phyloP scores from a whole-genome alignment of 2,797 vertebrate genomes.

The Myotis findleyi region DNA sequence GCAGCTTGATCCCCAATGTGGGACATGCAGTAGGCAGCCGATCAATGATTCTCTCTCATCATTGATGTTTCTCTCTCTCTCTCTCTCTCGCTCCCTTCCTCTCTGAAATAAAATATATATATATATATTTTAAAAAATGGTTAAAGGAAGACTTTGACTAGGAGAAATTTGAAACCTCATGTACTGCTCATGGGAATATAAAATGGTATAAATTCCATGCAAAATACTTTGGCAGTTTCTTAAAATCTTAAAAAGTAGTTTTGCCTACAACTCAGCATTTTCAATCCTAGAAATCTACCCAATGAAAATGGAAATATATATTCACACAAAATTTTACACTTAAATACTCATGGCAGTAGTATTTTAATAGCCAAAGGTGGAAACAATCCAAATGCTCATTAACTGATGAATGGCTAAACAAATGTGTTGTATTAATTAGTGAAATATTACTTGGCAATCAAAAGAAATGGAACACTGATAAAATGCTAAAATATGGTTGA shows the following conservation, averaged over 20 bases:
- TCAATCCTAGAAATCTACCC: neutral
- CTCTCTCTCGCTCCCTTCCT: neutral
- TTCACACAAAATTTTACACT: neutral
- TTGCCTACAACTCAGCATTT: neutral
- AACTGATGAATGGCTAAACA: neutral
- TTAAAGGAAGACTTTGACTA: neutral
- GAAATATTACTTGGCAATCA: neutral
- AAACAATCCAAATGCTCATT: neutral
- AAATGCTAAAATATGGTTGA: neutral
- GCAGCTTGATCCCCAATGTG: neutral
- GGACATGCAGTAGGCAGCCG: neutral
- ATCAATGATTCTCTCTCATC: neutral
- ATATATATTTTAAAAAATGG: neutral
- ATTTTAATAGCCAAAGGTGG: neutral
- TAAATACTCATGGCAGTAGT: neutral
- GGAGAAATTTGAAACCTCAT: neutral
- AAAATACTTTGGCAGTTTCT: neutral
- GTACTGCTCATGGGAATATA: neutral
- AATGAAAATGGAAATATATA: neutral
- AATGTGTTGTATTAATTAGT: neutral
- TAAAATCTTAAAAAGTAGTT: neutral
- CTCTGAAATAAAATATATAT: neutral
- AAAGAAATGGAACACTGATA: neutral
- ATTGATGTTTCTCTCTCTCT: neutral
- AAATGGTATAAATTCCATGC: neutral